Evolutionary conservation across 2,797 vertebrate species (phyloP), one percentile per base, ranked within the genome.

Genomic region (Brotula barbata): DNA sequence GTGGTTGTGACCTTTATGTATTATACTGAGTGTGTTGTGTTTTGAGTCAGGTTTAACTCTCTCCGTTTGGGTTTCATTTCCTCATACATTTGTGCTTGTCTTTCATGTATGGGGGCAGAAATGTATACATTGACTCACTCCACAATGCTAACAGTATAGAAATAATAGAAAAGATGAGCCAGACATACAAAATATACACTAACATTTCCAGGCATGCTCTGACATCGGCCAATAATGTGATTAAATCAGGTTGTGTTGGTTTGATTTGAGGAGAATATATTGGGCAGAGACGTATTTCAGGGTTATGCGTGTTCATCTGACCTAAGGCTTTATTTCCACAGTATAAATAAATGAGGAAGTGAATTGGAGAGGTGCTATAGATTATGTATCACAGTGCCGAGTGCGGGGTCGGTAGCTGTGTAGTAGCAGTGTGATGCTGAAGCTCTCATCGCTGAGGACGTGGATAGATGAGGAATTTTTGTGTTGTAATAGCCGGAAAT

Each of bases 351-450:
- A 71, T 47, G 34, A 68, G 41, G 59, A 39, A 71, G 21, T 52
- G 9, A 55, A 42, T 17, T 36, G 64, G n/a, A 69, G 40, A 73
- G 75, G 81, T 8, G 20, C 21, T 13, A 10, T 49, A 64, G 28
- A 23, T 21, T 50, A 68, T 82, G 23, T 25, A 77, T 78, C 61
- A 73, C 43, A 46, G 48, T 46, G 57, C 41, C 61, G 49, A 31
- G 21, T 50, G 23, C 15, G 75, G 67, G 65, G 45, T 80, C 54
- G 67, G 68, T 71, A 13, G 19, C 19, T 22, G 12, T 22, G n/a
- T 14, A 8, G 39, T n/a, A 62, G 52, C 44, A 33, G 28, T 21
- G 13, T 19, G 57, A 64, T 67, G 49, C 64, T 61, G 55, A 68
- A 68, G 43, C 36, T 66, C 54, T n/a, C 45, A 53, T 49, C 2